phyloP scores from a whole-genome alignment of 2,113 vertebrate genomes.

The Carassius auratus region DNA sequence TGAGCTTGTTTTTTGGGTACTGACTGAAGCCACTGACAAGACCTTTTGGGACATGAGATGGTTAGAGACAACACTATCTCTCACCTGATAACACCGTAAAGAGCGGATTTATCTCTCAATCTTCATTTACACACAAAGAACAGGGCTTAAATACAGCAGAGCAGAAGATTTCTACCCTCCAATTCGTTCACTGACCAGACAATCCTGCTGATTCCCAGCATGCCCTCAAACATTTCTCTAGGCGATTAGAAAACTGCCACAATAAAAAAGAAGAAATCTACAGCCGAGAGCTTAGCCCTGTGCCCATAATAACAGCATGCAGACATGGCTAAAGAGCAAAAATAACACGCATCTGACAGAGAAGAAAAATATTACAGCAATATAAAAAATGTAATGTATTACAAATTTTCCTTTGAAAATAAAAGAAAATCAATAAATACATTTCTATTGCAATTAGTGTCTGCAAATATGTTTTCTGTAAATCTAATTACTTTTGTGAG shows the following conservation, averaged over 20 bases:
- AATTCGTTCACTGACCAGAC: neutral
- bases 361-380: neutral
- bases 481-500: neutral
- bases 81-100: slow-evolving; percentile 13
- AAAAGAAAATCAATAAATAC: too few relatives aligned
- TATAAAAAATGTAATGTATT: neutral
- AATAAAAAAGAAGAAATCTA: neutral
- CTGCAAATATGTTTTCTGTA: neutral
- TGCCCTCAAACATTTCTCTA: slow-evolving; percentile 1
- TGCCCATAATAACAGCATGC: neutral
- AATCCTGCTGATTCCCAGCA: neutral
- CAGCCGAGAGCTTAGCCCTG: neutral
- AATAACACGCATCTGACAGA: neutral
- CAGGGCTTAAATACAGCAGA: neutral
- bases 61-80: neutral
- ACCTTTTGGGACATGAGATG: neutral
- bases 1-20: neutral
- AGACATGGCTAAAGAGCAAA: neutral
- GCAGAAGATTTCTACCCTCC: neutral
- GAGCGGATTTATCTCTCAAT: slow-evolving; percentile 4
- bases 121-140: slow-evolving; percentile 13
- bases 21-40: neutral
- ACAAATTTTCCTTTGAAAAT: neutral
- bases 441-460: too few relatives aligned
- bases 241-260: neutral